Evolutionary conservation across 1,140 invertebrate species (phyloP).

Genomic region (Achroia grisella): DNA sequence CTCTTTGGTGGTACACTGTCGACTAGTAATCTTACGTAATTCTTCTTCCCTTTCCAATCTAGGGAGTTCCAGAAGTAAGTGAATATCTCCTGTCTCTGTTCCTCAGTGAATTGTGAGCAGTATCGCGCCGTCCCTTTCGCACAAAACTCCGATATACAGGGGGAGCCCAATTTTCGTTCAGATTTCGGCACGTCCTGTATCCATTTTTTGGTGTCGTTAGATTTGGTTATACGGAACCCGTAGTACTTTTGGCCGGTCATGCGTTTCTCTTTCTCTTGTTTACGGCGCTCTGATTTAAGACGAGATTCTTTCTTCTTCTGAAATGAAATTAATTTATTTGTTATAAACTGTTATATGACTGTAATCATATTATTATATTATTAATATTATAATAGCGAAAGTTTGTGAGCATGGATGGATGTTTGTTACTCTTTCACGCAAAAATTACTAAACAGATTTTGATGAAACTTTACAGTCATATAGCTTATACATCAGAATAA

Average conservation of each 20-base stretch:
- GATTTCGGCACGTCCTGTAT: constrained; percentile 41
- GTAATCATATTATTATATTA: too few species aligned
- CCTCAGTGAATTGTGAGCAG: constrained; percentile 21
- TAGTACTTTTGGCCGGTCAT: constrained; percentile 40
- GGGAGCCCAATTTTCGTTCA: constrained; percentile 29
- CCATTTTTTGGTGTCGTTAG: constrained; percentile 19
- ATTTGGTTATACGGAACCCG: constrained; percentile 23
- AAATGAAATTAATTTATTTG: constrained; percentile 16
- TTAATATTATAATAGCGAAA: too few species aligned
- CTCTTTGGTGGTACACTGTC: constrained; percentile 26
- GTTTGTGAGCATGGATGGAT: too few species aligned
- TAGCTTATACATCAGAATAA: too few species aligned
- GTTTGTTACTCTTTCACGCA: too few species aligned
- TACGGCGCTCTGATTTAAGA: constrained; percentile 22
- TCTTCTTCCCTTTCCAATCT: constrained; percentile 38
- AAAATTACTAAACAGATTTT: too few species aligned
- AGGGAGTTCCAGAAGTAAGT: constrained; percentile 40
- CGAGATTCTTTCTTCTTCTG: constrained; percentile 24
- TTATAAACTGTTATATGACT: too few species aligned
- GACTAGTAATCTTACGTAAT: constrained; percentile 30
- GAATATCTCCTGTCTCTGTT: constrained; percentile 27
- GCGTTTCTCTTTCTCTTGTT: constrained; percentile 36
- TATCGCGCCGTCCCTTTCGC: constrained; percentile 16
- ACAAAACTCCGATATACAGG: constrained; percentile 31
- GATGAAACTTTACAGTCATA: too few species aligned